A percentile compares a stretch with the other conserved stretches of the same genome.
These are phyloP conservation scores for Adineta ricciae DNA, from an alignment of 2,888 invertebrate species.

Conservation along the genomic window DNA sequence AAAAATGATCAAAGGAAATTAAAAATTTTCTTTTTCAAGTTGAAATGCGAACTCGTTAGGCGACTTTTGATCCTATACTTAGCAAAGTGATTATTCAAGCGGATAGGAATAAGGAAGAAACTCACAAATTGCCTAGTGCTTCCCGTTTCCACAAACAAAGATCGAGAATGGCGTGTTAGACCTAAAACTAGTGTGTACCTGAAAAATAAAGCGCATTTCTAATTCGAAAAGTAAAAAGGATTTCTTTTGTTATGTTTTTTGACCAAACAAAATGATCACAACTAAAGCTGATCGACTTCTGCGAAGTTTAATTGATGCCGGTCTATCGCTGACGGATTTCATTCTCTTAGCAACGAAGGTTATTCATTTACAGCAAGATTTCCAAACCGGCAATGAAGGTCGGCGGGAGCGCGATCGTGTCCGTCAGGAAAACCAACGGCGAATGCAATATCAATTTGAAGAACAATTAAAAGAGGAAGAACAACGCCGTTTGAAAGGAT, in stretches of 20 bases:
- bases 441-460: neutral
- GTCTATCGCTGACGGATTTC: constrained; percentile 3
- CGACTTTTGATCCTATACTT: neutral
- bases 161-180: no score
- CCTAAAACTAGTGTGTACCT: no score
- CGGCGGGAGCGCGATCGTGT: neutral
- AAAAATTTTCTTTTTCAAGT: neutral
- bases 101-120: no score
- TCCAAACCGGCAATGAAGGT: neutral
- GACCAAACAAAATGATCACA: neutral
- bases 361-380: neutral
- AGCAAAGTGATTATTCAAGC: no score
- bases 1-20: neutral
- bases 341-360: neutral
- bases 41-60: neutral
- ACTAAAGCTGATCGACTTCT: constrained; percentile 5
- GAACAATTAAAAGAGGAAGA: neutral
- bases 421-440: neutral
- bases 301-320: neutral
- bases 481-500: neutral
- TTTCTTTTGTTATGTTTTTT: no score
- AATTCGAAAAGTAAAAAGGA: no score
- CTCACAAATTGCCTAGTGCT: no score
- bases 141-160: no score
- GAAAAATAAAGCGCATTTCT: no score